Evolutionary conservation across 2,797 vertebrate genomes (phyloP), one percentile per base, ranked within the genome.

Genomic region (Harpagifer antarcticus): DNA sequence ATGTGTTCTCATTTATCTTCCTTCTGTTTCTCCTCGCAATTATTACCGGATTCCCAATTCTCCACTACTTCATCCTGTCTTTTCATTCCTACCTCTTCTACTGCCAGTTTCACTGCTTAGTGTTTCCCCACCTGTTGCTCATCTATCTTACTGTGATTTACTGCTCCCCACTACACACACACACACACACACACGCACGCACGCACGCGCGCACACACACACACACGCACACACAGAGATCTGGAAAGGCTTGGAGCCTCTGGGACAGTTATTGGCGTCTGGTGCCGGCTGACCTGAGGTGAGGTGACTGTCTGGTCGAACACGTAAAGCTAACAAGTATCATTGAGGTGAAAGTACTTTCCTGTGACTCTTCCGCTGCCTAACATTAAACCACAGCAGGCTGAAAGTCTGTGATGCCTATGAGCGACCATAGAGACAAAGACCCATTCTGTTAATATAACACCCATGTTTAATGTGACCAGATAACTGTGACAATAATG

Each of bases 51-150:
- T 79, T 76, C 61, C 57, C 54, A 74, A 80, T 86, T 88, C 89
- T 83, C 85, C 78, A 52, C 83, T 50, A 74, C 69, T 79, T 78
- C 74, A 64, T 72, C 61, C 64, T 71, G 78, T 64, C 79, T 77
- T 88, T 87, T 81, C 72, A 80, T 69, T 77, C 69, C 75, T 72
- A 13, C 47, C 57, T 53, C 52, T 74, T 56, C 31, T 14, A 5
- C 69, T 44, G 56, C 16, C 49, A 49, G 40, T 37, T 59, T 63
- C 23, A 45, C 64, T 53, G 33, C 80, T 78, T 44, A 76, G 74
- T 52, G 81, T 79, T 76, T 72, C 69, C 77, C 76, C 92, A 94
- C 90, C 93, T 94, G 92, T 93, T 89, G 84, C 86, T 83, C 67
- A 56, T 89, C 88, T 42, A 68, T 90, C 88, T 78, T 15, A 12